A percentile compares a stretch with the other conserved stretches of the same genome.
phyloP scores from a whole-genome alignment of 1,140 invertebrate genomes.

The Drosophila pruinosa region DNA sequence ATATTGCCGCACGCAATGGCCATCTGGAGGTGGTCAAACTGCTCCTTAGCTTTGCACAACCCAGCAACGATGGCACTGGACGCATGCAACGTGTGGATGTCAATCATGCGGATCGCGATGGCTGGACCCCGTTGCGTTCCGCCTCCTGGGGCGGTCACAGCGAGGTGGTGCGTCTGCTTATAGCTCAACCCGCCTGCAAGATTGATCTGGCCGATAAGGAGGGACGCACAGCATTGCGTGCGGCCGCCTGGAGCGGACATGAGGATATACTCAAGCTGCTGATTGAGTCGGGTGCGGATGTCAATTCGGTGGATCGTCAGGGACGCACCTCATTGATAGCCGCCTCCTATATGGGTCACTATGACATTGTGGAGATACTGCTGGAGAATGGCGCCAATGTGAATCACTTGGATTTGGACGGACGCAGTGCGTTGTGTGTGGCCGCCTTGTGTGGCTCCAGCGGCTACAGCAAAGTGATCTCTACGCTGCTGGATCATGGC shows the following conservation, averaged over 20 bases:
- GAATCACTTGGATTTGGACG: conserved; percentile 94
- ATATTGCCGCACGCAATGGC: conserved; percentile 92
- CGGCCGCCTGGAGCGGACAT: conserved; percentile 94
- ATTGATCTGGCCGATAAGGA: conserved; percentile 90
- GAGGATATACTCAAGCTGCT: conserved; percentile 90
- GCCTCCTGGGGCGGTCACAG: conserved; percentile 97
- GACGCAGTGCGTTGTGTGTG: conserved; percentile 95
- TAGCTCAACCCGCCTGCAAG: conserved; percentile 89
- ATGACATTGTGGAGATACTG: conserved; percentile 94
- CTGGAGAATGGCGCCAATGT: conserved; percentile 93
- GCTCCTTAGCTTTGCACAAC: conserved; percentile 79
- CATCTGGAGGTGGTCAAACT: conserved; percentile 89
- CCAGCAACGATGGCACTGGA: conserved; percentile 83
- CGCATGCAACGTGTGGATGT: conserved; percentile 87
- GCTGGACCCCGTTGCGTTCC: conserved; percentile 93
- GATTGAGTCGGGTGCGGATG: conserved; percentile 87
- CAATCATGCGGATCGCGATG: conserved; percentile 94
- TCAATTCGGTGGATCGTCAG: conserved; percentile 93
- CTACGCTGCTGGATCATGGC: conserved; percentile 91
- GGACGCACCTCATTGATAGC: conserved; percentile 95
- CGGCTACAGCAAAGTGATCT: conserved; percentile 89
- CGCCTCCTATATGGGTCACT: conserved; percentile 95
- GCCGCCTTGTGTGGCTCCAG: conserved; percentile 95
- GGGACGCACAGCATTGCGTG: conserved; percentile 88
- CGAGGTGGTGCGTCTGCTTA: conserved; percentile 92